Conservation (phyloP, 2,113 vertebrate genomes). For the Calyptomena viridis region DNA sequence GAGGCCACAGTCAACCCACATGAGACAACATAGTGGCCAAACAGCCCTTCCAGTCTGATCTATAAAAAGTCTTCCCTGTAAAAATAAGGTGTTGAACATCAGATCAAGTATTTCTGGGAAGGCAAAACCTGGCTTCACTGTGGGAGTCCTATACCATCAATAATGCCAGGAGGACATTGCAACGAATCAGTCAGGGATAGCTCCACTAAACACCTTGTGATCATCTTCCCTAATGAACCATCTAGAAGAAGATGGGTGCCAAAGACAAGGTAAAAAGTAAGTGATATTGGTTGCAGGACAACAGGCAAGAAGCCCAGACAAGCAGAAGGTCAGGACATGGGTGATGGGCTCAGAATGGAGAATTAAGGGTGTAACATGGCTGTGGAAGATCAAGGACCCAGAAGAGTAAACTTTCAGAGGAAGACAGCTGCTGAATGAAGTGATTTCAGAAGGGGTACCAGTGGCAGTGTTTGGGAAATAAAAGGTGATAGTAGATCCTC, state of each 20-base stretch:
- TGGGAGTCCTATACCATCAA: background rate
- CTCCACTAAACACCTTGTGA: background rate
- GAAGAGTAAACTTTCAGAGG: background rate
- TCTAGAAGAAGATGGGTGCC: background rate
- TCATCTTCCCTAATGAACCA: background rate
- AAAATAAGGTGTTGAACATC: background rate
- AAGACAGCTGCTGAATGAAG: background rate
- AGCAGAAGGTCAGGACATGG: background rate
- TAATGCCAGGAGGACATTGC: background rate
- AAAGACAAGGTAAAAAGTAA: background rate
- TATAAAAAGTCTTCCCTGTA: background rate
- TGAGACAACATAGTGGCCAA: background rate
- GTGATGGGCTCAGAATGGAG: background rate
- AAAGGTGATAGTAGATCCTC: background rate
- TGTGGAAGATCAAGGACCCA: background rate
- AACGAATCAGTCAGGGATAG: background rate
- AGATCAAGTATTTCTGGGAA: background rate
- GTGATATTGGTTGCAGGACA: background rate
- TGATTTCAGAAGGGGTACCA: background rate
- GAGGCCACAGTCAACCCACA: background rate
- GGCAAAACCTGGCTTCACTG: background rate
- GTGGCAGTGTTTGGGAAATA: fast-evolving
- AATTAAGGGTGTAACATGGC: background rate
- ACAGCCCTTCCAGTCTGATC: background rate
- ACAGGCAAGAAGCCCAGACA: background rate